Evolutionary conservation across 2,797 vertebrate genomes (phyloP), one percentile per base, ranked within the genome.

Genomic region (Hephaestus fuliginosus): DNA sequence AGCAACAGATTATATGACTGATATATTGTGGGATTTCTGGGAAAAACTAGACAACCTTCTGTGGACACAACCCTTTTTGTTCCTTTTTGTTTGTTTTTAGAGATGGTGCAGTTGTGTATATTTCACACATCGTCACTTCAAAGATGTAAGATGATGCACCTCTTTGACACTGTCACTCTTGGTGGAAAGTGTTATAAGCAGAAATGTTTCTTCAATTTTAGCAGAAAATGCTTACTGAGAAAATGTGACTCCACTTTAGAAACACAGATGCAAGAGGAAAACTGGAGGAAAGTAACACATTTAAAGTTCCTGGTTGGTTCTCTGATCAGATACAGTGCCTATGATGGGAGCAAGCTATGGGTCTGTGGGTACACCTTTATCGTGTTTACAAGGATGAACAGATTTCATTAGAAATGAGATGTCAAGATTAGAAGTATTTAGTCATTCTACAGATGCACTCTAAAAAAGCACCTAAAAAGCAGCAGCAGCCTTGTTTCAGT

Each of bases 391-490:
- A 46, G 36, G 25, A 69, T 43, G 41, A 7, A 52, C 61, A 74
- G 49, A 80, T 33, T 33, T 25, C 33, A 63, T 46, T 58, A 55
- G 41, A 70, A 70, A 53, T 55, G 0, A 70, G 15, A 61, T 46
- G 57, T 11, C 46, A 18, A 48, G 15, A 56, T 69, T 30, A 55
- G 41, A 5, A 6, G n/a, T 65, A 70, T 49, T 43, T 48, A 43
- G n/a, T 62, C 8, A 46, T 33, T 78, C 22, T 25, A 12, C 10
- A 39, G 28, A 48, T 20, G 22, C 3, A 1, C 22, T 7, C 20
- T n/a, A 55, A 20, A 39, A 3, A 1, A 25, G 25, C 12, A 9
- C 22, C 33, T 65, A 22, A 73, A 71, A 58, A 56, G 28, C 41
- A 57, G 33, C 7, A 13, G 18, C 41, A 18, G 10, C 61, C n/a